These are phyloP conservation scores for Psix sp. DNA, from an alignment of 1,140 invertebrate species.

Conservation along the genomic window DNA sequence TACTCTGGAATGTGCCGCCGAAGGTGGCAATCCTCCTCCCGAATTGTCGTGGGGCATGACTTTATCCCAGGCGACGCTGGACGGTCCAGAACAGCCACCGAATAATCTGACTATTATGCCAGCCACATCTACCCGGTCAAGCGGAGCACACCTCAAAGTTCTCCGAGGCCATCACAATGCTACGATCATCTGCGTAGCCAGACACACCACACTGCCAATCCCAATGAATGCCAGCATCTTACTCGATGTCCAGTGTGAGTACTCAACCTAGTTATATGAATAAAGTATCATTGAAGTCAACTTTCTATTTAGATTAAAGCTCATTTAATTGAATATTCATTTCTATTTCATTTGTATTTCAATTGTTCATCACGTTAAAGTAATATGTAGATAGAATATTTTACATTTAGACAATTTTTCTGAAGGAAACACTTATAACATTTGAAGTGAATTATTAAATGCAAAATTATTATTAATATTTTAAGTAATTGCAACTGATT, in stretches of 20 bases:
- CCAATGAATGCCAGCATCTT: slow-evolving; percentile 84
- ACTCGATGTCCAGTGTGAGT: slow-evolving; percentile 90
- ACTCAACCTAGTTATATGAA: too few relatives aligned
- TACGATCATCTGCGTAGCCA: slow-evolving; percentile 84
- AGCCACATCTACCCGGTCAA: slow-evolving; percentile 78
- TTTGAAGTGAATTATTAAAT: too few relatives aligned
- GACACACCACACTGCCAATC: slow-evolving; percentile 82
- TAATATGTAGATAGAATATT: too few relatives aligned
- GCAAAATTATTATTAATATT: too few relatives aligned
- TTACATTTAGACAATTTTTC: too few relatives aligned
- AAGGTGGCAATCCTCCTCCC: slow-evolving; percentile 88
- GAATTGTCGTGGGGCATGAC: slow-evolving; percentile 84
- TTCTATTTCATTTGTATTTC: too few relatives aligned
- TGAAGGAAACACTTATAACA: too few relatives aligned
- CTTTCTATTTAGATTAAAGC: too few relatives aligned
- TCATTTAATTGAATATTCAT: too few relatives aligned
- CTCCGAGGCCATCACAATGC: slow-evolving; percentile 86
- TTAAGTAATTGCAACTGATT: too few relatives aligned
- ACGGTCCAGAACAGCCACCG: slow-evolving; percentile 77
- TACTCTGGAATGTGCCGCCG: slow-evolving; percentile 87
- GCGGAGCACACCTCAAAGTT: slow-evolving; percentile 82
- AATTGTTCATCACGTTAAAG: too few relatives aligned
- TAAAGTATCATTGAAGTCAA: too few relatives aligned
- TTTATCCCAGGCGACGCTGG: slow-evolving; percentile 77
- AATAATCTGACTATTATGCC: slow-evolving; percentile 74